A percentile compares a stretch with the other conserved stretches of the same genome.
These are phyloP conservation scores for Tiliacea aurago DNA, from an alignment of 2,888 invertebrate genomes.

Conservation along the genomic window DNA sequence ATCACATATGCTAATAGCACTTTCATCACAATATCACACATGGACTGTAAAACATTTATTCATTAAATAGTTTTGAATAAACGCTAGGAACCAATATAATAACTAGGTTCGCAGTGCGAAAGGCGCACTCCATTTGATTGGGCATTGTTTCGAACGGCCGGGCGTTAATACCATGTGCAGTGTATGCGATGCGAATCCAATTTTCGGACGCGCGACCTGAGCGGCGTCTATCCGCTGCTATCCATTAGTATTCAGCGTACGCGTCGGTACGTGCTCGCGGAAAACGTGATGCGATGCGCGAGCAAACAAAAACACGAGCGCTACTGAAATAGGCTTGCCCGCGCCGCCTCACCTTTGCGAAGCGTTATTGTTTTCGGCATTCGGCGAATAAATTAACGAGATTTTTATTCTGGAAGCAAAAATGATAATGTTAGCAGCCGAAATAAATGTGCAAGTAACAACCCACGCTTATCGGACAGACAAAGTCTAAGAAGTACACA, in stretches of 20 bases:
- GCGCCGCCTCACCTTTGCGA: constrained; percentile 67
- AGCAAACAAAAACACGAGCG: constrained; percentile 82
- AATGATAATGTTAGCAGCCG: constrained; percentile 4
- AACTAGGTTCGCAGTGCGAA: constrained; percentile 41
- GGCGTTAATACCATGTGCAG: constrained; percentile 78
- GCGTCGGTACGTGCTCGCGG: constrained; percentile 78
- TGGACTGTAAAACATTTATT: constrained; percentile 40
- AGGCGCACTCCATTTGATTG: constrained; percentile 83
- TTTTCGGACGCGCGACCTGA: constrained; percentile 80
- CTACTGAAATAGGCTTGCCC: constrained; percentile 77
- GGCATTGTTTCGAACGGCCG: constrained; percentile 81
- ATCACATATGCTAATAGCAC: constrained; percentile 30
- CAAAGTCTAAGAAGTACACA: constrained; percentile 68
- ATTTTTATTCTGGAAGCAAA: constrained; percentile 37
- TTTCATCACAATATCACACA: constrained; percentile 15
- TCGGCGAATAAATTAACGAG: constrained; percentile 33
- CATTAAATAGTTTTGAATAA: constrained; percentile 43
- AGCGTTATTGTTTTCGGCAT: constrained; percentile 70
- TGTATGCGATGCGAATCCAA: constrained; percentile 83
- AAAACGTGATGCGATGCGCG: constrained; percentile 80
- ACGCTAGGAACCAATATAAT: constrained; percentile 55
- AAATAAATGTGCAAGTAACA: constrained; percentile 29
- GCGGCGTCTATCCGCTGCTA: constrained; percentile 73
- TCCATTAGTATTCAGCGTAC: constrained; percentile 82
- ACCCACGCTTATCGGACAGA: constrained; percentile 23